These are phyloP conservation scores for Sipha flava DNA, from an alignment of 1,140 invertebrate genomes.

Conservation along the genomic window DNA sequence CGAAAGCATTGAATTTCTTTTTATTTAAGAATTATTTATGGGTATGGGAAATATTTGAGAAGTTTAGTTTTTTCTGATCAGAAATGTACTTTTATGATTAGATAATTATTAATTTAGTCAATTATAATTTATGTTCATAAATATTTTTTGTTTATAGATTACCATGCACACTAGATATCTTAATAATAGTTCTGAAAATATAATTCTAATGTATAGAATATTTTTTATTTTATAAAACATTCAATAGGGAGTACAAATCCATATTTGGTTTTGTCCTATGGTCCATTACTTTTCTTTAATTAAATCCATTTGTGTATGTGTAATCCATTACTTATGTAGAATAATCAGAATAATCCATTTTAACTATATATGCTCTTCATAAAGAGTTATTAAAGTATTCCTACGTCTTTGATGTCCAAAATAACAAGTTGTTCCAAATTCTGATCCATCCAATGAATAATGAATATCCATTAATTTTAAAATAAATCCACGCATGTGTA, in stretches of 20 bases:
- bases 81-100: too few species aligned
- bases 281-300: too few species aligned
- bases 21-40: too few species aligned
- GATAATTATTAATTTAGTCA: too few species aligned
- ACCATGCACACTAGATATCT: neutral
- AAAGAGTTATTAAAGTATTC: too few species aligned
- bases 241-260: too few species aligned
- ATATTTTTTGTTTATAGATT: neutral
- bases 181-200: neutral
- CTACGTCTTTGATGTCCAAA: neutral
- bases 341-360: neutral
- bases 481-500: neutral
- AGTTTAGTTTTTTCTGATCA: too few species aligned
- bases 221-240: neutral
- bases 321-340: neutral
- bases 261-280: neutral
- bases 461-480: neutral
- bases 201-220: neutral
- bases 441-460: constrained; percentile 2
- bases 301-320: neutral
- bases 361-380: neutral
- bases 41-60: too few species aligned
- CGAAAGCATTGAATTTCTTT: too few species aligned
- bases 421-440: neutral
- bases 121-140: too few species aligned